Evolutionary conservation across 2,888 invertebrate species (phyloP).

Genomic region (Dicyrtomina minuta): DNA sequence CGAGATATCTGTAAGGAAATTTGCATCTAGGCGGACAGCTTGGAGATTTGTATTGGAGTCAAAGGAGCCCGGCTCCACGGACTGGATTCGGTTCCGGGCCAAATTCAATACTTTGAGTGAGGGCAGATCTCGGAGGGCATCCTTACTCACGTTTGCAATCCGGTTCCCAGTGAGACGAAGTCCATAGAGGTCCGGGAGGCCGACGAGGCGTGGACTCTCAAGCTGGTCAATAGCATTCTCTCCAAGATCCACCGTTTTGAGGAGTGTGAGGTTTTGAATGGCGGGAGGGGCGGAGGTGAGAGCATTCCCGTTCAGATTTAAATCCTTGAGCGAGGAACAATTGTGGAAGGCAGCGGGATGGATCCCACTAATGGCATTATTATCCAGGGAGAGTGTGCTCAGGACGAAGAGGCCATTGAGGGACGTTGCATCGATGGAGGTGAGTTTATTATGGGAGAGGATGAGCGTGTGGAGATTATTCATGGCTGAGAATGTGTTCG

Average conservation of each 20-base stretch:
- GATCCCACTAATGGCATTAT: constrained; percentile 78
- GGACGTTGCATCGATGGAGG: constrained; percentile 80
- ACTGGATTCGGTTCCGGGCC: constrained; percentile 77
- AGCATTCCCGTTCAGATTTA: constrained; percentile 85
- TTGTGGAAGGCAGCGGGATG: constrained; percentile 87
- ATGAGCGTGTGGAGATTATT: constrained; percentile 87
- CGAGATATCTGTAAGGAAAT: constrained; percentile 77
- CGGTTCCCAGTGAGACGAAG: constrained; percentile 86
- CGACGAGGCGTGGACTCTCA: constrained; percentile 68
- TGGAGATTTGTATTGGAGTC: constrained; percentile 76
- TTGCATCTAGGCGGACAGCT: constrained; percentile 83
- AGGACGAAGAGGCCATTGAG: constrained; percentile 85
- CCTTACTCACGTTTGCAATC: constrained; percentile 76
- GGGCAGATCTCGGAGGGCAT: constrained; percentile 75
- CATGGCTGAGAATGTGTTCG: constrained; percentile 86
- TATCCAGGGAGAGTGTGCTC: constrained; percentile 79
- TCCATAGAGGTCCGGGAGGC: constrained; percentile 76
- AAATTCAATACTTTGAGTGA: constrained; percentile 82
- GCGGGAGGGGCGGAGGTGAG: constrained; percentile 78
- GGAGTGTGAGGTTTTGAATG: constrained; percentile 77
- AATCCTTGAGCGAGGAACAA: constrained; percentile 84
- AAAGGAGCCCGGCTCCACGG: constrained; percentile 78
- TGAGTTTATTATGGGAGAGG: constrained; percentile 80
- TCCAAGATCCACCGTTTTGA: constrained; percentile 85
- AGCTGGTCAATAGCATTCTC: constrained; percentile 83